Evolutionary conservation across 1,140 invertebrate genomes (phyloP), one percentile per base, ranked within the genome.

Genomic region (Reticulitermes speratus): DNA sequence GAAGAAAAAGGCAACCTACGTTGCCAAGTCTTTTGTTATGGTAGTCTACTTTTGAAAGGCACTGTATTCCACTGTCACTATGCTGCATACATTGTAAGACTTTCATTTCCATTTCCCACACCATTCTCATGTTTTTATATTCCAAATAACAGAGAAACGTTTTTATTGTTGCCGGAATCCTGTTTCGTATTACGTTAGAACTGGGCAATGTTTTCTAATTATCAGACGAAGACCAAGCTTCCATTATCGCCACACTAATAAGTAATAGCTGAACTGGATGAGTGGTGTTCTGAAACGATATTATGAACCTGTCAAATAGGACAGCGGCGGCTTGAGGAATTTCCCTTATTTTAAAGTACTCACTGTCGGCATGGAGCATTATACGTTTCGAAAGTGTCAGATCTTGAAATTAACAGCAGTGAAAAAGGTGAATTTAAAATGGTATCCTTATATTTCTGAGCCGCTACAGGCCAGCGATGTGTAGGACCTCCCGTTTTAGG

Each of bases 111-210:
- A 75, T 75, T 75, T 75, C 65, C 65, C n/a, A 30, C 25, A 6
- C 30, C 65, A 75, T 75, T 75, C n/a, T 75, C 65, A 75, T 75
- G 6, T 75, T 75, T 75, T 75, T 75, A 30, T 75, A 75, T 75
- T 75, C 65, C 25, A 75, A 75, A 75, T 75, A 75, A 30, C 65
- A 75, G 7, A 30, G 3, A 30, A 75, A 16, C n/a, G 0, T 75
- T 75, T 75, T 75, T 75, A 75, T 75, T 75, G 25, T 75, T 30
- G n/a, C 9, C 65, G n/a, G 65, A 75, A 30, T 75, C n/a, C 65
- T 30, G 65, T 75, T 25, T 75, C 65, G n/a, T 30, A 11, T 75
- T 75, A 75, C 65, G 65, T 75, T 75, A 75, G 65, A 75, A 75
- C 65, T 75, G 25, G n/a, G 65, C 65, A 75, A 30, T 75, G 65